These are phyloP conservation scores for Acanthornis magna DNA, from an alignment of 2,797 vertebrate genomes.

Conservation along the genomic window DNA sequence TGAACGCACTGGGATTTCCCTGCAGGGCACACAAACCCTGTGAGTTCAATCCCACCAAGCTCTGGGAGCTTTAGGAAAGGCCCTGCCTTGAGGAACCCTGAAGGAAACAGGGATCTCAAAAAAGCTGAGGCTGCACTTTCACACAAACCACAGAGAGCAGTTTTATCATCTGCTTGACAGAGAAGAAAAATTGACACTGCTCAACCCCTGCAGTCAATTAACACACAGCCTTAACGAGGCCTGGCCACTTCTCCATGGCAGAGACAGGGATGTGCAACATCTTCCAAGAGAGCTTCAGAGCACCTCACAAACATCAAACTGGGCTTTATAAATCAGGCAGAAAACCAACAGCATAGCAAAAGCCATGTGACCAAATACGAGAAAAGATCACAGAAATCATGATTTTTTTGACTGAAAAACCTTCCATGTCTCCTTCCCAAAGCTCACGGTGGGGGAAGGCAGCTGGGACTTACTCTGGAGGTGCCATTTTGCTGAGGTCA, in stretches of 20 bases:
- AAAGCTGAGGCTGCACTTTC: neutral
- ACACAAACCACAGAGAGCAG: neutral
- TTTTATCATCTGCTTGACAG: neutral
- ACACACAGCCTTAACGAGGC: neutral
- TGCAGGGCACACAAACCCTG: neutral
- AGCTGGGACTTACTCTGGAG: constrained; percentile 90
- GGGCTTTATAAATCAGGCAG: neutral
- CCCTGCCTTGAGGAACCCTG: neutral
- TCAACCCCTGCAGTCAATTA: neutral
- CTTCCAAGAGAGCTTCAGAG: neutral
- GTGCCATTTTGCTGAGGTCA: constrained; percentile 95
- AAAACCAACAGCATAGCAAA: neutral
- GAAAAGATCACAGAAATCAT: neutral
- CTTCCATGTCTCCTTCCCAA: neutral
- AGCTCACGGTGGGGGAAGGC: neutral
- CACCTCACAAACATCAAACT: neutral
- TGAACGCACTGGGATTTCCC: neutral
- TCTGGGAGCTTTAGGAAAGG: neutral
- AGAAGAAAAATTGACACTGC: neutral
- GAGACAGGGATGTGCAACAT: neutral
- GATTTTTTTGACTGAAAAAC: neutral
- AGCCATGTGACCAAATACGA: rapidly evolving
- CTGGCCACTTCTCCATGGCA: neutral
- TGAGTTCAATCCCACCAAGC: rapidly evolving
- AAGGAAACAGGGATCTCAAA: neutral